Percentiles rank a stretch among this genome's conserved stretches.
Evolutionary conservation across 1,140 invertebrate species (phyloP).

Genomic region (Neotoxoptera formosana): DNA sequence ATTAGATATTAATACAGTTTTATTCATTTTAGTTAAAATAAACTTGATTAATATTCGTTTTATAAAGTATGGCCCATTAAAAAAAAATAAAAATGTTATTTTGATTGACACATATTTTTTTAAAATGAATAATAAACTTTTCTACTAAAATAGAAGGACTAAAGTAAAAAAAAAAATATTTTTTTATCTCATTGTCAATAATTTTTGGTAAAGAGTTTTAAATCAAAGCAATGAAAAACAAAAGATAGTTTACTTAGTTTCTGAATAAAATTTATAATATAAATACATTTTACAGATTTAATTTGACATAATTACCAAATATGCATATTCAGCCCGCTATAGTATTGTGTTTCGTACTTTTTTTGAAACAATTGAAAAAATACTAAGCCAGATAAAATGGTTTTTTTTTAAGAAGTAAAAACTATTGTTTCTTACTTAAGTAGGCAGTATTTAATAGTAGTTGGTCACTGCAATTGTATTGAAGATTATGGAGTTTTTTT

Average conservation of each 20-base stretch:
- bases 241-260: neutral
- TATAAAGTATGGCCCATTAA: neutral
- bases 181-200: neutral
- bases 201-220: neutral
- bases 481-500: neutral
- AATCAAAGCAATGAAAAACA: neutral
- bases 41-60: neutral
- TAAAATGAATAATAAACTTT: neutral
- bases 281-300: neutral
- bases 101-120: neutral
- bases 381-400: neutral
- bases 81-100: neutral
- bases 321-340: neutral
- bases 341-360: neutral
- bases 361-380: neutral
- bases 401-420: neutral
- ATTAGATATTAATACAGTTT: neutral
- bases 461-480: neutral
- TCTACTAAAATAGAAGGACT: neutral
- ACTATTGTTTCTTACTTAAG: neutral
- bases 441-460: neutral
- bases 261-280: neutral
- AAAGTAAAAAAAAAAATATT: neutral
- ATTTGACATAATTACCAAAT: neutral
- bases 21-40: neutral